Evolutionary conservation across 2,888 invertebrate species (phyloP).

Genomic region (Nephrotoma appendiculata): DNA sequence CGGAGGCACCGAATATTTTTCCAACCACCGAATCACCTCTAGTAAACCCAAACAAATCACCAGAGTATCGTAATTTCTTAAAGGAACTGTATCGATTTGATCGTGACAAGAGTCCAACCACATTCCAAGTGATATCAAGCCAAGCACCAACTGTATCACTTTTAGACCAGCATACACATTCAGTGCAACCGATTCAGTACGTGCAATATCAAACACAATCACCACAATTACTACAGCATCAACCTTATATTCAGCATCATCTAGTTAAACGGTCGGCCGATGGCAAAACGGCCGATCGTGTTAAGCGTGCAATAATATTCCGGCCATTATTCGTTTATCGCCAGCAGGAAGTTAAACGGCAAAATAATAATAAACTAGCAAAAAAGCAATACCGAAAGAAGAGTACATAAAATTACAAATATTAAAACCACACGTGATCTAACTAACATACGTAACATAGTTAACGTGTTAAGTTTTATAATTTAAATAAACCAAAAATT

Average conservation of each 20-base stretch:
- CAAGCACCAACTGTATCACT: not conserved
- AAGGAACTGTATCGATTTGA: not conserved
- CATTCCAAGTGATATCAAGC: not conserved
- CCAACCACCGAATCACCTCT: not conserved
- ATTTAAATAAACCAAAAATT: not conserved
- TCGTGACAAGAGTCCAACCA: not conserved
- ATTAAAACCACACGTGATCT: not conserved
- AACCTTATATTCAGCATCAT: not conserved
- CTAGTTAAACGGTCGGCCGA: not conserved
- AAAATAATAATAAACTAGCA: not conserved
- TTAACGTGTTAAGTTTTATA: not conserved
- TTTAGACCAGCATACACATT: not conserved
- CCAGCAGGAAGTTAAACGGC: constrained; percentile 2
- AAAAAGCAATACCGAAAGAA: not conserved
- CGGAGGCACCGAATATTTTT: not conserved
- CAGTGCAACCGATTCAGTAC: not conserved
- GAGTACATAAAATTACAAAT: not conserved
- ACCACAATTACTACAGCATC: not conserved
- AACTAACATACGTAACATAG: not conserved
- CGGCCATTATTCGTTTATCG: constrained; percentile 8
- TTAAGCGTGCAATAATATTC: constrained; percentile 3
- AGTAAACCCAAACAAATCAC: not conserved
- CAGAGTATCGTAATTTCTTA: not conserved
- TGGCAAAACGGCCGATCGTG: not conserved
- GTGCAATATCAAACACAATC: not conserved